Conservation (phyloP, 2,888 invertebrate genomes). For the Blastobasis lacticolella region DNA sequence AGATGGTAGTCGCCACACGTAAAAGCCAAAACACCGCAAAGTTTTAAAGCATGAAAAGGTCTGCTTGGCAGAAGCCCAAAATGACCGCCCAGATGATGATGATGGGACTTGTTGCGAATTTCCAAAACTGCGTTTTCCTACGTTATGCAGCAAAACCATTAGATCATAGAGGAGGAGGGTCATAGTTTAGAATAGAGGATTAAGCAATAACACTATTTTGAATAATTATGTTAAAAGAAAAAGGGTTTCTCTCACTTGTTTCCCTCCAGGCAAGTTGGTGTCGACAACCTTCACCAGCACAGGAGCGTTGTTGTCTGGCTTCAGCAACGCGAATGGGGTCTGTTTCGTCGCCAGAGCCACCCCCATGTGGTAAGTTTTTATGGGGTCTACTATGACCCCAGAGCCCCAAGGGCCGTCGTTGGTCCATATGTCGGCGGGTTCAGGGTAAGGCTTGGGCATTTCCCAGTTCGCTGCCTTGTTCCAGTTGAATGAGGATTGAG, state of each 20-base stretch:
- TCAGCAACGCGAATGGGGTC: constrained; percentile 81
- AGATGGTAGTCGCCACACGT: too few species aligned
- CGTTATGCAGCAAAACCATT: too few species aligned
- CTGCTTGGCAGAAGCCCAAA: too few species aligned
- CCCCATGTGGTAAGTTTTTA: constrained; percentile 81
- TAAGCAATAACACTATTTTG: too few species aligned
- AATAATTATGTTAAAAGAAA: too few species aligned
- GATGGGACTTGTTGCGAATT: too few species aligned
- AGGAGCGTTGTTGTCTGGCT: constrained; percentile 78
- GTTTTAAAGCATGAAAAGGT: too few species aligned
- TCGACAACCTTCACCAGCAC: constrained; percentile 80
- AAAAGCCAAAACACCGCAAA: too few species aligned
- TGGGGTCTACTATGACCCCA: constrained; percentile 80
- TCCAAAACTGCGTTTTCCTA: too few species aligned
- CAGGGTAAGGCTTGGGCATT: constrained; percentile 22
- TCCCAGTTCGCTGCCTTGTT: constrained; percentile 27
- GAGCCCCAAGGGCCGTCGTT: constrained; percentile 34
- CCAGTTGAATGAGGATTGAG: constrained; percentile 25
- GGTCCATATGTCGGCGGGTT: constrained; percentile 24
- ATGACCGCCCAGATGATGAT: too few species aligned
- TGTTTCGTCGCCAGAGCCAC: constrained; percentile 77
- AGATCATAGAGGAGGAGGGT: too few species aligned
- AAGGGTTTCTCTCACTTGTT: constrained; percentile 46
- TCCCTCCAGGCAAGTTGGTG: constrained; percentile 59
- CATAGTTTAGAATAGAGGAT: too few species aligned